These are phyloP conservation scores for Brachionus koreanus DNA, from an alignment of 1,140 invertebrate species.

Conservation along the genomic window DNA sequence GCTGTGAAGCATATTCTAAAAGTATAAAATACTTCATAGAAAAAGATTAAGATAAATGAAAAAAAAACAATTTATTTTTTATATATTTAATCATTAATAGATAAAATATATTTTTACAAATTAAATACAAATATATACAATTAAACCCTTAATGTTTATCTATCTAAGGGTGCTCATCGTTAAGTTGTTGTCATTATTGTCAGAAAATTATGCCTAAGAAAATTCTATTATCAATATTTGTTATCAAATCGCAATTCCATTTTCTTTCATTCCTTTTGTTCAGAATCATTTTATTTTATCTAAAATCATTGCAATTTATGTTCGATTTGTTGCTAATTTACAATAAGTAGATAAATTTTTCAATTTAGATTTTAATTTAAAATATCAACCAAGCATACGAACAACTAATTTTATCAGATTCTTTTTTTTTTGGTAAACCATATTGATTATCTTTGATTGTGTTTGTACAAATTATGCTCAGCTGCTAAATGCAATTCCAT, in stretches of 20 bases:
- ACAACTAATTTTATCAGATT: neutral
- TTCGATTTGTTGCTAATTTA: neutral
- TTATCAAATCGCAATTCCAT: constrained; percentile 9
- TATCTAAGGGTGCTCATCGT: neutral
- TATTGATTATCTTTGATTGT: neutral
- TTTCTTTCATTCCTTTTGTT: neutral
- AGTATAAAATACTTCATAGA: neutral
- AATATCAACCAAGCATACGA: neutral
- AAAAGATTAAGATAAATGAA: neutral
- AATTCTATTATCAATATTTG: constrained; percentile 20
- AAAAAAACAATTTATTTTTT: neutral
- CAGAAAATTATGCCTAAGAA: constrained; percentile 25
- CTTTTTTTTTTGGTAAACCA: neutral
- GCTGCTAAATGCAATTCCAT: neutral
- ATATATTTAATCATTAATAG: neutral
- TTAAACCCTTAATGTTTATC: constrained; percentile 2
- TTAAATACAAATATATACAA: neutral
- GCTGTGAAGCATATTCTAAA: neutral
- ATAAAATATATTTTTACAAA: neutral
- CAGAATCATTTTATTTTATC: neutral
- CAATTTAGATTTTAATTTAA: neutral
- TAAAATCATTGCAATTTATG: neutral
- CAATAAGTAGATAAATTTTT: neutral
- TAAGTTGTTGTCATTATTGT: constrained; percentile 11
- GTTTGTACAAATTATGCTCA: neutral